Conservation (phyloP, 2,888 invertebrate species). For the Coenonympha arcania region DNA sequence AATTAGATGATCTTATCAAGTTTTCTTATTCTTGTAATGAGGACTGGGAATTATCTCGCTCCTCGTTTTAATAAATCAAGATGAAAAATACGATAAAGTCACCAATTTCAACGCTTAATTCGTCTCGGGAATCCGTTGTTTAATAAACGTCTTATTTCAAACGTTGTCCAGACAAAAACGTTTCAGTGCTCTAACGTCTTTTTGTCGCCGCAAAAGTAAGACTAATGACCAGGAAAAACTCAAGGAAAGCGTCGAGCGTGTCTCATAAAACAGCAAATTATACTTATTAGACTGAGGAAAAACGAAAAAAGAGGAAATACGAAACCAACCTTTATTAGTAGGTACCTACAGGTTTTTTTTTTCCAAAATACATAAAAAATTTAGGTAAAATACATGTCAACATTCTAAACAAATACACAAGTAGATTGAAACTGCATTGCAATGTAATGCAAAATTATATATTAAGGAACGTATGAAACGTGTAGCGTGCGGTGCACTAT, state of each 20-base stretch:
- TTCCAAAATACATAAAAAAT: too few relatives aligned
- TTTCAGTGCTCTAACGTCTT: constrained; percentile 1
- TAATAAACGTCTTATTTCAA: constrained; percentile 7
- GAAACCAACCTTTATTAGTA: not conserved
- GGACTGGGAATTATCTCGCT: not conserved
- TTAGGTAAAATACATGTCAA: too few relatives aligned
- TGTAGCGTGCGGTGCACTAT: too few relatives aligned
- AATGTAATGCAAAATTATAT: too few relatives aligned
- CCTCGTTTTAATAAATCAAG: not conserved
- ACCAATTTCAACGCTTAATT: not conserved
- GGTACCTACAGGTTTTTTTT: too few relatives aligned
- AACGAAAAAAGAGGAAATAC: not conserved
- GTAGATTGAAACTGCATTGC: too few relatives aligned
- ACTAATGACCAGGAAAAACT: constrained; percentile 21
- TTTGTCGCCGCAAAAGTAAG: constrained; percentile 18
- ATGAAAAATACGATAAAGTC: not conserved
- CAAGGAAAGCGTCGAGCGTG: constrained; percentile 1
- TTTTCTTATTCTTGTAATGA: not conserved
- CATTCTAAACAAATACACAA: too few relatives aligned
- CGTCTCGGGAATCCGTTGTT: constrained; percentile 3
- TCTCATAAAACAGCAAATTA: constrained; percentile 21
- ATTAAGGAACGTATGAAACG: too few relatives aligned
- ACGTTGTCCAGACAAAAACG: constrained; percentile 7
- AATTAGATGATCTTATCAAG: too few relatives aligned
- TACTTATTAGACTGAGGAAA: not conserved